Conservation (phyloP, 2,113 vertebrate genomes). For the Arizona elegans region DNA sequence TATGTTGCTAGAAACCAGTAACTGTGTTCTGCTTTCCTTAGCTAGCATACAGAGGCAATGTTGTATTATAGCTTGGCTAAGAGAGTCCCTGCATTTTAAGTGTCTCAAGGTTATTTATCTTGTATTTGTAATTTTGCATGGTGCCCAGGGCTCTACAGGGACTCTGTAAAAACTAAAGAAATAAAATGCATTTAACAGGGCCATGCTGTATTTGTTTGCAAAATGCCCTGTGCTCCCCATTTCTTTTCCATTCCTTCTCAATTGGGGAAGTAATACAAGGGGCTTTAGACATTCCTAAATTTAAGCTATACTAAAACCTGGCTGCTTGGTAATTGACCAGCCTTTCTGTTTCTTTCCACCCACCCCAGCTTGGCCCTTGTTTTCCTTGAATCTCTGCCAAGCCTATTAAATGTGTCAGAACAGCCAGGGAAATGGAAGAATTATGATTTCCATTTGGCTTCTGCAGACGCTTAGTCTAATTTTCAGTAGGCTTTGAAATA, state of each 20-base stretch:
- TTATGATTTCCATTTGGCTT: slow-evolving; percentile 73
- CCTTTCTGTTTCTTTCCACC: slow-evolving; percentile 58
- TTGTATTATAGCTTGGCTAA: neutral
- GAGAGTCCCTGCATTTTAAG: neutral
- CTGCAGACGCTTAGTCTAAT: slow-evolving; percentile 65
- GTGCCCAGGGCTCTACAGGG: slow-evolving; percentile 11
- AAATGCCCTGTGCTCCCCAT: neutral
- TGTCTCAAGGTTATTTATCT: slow-evolving; percentile 6
- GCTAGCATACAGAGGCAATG: neutral
- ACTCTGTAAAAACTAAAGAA: neutral
- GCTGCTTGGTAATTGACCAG: slow-evolving; percentile 18
- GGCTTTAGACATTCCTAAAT: slow-evolving; percentile 6
- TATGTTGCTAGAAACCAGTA: neutral
- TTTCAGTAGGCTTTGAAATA: slow-evolving; percentile 68
- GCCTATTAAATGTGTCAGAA: slow-evolving; percentile 68
- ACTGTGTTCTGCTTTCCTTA: slow-evolving; percentile 10
- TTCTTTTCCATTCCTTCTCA: neutral
- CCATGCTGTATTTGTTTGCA: neutral
- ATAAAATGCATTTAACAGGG: neutral
- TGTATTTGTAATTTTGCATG: slow-evolving; percentile 35
- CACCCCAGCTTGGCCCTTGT: slow-evolving; percentile 46
- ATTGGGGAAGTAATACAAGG: neutral
- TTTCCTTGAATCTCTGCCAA: slow-evolving; percentile 70
- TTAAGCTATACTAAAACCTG: slow-evolving; percentile 46
- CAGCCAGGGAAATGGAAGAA: slow-evolving; percentile 62